Evolutionary conservation across 1,140 invertebrate species (phyloP).

Genomic region (Drosophila suzukii): DNA sequence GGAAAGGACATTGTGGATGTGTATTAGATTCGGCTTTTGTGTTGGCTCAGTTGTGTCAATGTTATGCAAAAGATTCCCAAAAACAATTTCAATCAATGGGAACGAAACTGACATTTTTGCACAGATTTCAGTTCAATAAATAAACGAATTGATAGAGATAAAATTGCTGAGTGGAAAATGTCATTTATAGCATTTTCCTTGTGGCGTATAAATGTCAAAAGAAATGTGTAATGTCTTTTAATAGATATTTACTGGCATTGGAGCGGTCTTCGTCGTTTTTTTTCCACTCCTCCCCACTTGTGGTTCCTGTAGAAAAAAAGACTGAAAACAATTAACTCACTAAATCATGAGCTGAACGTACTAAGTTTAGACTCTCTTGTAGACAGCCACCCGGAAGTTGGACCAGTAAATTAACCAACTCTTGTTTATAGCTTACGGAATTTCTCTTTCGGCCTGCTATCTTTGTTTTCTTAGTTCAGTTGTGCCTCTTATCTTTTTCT

Average conservation of each 20-base stretch:
- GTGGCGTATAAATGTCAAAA: conserved; percentile 51
- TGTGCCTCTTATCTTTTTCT: not conserved
- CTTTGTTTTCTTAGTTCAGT: not conserved
- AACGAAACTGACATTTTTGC: conserved; percentile 28
- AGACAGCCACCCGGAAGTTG: conserved; percentile 21
- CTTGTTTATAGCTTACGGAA: conserved; percentile 6
- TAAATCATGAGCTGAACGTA: conserved; percentile 40
- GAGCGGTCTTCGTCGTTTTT: not conserved
- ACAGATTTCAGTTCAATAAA: conserved; percentile 32
- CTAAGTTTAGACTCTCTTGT: conserved; percentile 31
- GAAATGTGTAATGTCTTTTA: conserved; percentile 37
- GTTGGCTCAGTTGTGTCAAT: conserved; percentile 50
- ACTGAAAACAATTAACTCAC: conserved; percentile 57
- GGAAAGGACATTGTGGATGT: conserved; percentile 46
- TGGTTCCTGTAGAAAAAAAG: conserved; percentile 4
- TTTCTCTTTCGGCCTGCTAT: conserved; percentile 40
- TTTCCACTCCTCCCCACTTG: conserved; percentile 1
- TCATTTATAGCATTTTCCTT: conserved; percentile 30
- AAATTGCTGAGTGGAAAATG: conserved; percentile 32
- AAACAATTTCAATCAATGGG: conserved; percentile 54
- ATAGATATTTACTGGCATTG: conserved; percentile 24
- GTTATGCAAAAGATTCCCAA: conserved; percentile 55
- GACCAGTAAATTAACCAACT: conserved; percentile 45
- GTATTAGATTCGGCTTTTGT: conserved; percentile 50
- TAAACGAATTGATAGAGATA: conserved; percentile 53